Evolutionary conservation across 2,888 invertebrate genomes (phyloP).

Genomic region (Antitype chi): DNA sequence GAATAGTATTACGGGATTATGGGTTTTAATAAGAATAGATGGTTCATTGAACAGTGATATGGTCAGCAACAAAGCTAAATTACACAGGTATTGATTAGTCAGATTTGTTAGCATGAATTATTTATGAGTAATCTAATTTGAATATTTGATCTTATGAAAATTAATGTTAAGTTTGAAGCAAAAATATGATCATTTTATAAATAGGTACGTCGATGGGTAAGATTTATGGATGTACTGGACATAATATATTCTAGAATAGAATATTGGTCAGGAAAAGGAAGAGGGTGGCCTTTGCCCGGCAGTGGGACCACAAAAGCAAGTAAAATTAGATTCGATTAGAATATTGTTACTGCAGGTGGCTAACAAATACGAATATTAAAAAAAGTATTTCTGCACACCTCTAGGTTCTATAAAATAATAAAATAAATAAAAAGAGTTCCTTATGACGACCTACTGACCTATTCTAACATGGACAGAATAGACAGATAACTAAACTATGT

Average conservation of each 20-base stretch:
- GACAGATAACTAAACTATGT: background rate
- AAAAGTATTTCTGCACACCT: background rate
- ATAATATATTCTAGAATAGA: background rate
- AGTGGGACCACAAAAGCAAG: too few species aligned
- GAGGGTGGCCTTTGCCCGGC: too few species aligned
- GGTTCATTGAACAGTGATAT: background rate
- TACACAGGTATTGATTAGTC: background rate
- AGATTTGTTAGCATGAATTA: conserved; percentile 3
- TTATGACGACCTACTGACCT: too few species aligned
- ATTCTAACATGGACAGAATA: background rate
- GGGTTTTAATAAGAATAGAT: conserved; percentile 3
- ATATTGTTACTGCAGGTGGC: background rate
- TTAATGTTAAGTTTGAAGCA: background rate
- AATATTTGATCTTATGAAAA: background rate
- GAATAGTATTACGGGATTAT: background rate
- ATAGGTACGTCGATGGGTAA: too few species aligned
- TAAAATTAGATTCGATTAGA: too few species aligned
- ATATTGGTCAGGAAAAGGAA: background rate
- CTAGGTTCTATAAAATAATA: background rate
- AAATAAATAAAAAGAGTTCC: too few species aligned
- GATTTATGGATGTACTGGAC: too few species aligned
- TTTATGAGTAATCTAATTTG: conserved; percentile 12
- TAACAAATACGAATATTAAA: background rate
- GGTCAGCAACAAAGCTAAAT: background rate
- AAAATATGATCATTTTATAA: too few species aligned